phyloP scores from a whole-genome alignment of 1,140 invertebrate species.

The Conus betulinus region DNA sequence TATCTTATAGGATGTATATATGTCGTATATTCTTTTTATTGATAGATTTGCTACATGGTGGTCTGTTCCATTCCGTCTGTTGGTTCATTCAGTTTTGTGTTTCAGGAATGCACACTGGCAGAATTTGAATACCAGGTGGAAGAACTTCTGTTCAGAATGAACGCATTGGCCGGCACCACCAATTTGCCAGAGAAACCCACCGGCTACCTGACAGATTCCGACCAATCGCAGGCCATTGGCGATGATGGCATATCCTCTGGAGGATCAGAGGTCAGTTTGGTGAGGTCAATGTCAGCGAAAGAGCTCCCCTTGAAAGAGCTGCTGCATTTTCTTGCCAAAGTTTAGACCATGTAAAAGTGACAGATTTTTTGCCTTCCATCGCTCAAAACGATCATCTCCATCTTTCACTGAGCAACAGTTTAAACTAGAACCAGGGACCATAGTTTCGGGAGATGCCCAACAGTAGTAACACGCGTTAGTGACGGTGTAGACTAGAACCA shows the following conservation, averaged over 20 bases:
- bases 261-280: slow-evolving; percentile 65
- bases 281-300: too few species aligned
- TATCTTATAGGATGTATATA: background rate
- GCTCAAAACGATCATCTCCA: too few species aligned
- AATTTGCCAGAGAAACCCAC: slow-evolving; percentile 71
- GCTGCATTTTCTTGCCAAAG: too few species aligned
- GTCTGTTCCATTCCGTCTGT: background rate
- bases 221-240: slow-evolving; percentile 56
- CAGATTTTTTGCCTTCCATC: too few species aligned
- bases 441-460: too few species aligned
- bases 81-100: slow-evolving; percentile 21
- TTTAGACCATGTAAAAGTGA: too few species aligned
- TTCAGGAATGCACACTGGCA: slow-evolving; percentile 74
- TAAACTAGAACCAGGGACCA: too few species aligned
- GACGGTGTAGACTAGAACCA: too few species aligned
- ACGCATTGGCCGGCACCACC: slow-evolving; percentile 68
- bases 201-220: slow-evolving; percentile 70
- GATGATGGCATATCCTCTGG: slow-evolving; percentile 71
- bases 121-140: slow-evolving; percentile 76
- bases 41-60: too few species aligned
- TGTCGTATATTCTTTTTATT: background rate
- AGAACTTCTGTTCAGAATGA: slow-evolving; percentile 74
- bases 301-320: too few species aligned
- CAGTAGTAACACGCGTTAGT: too few species aligned
- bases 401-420: too few species aligned